Evolutionary conservation across 1,140 invertebrate genomes (phyloP).

Genomic region (Orchestia grillus): DNA sequence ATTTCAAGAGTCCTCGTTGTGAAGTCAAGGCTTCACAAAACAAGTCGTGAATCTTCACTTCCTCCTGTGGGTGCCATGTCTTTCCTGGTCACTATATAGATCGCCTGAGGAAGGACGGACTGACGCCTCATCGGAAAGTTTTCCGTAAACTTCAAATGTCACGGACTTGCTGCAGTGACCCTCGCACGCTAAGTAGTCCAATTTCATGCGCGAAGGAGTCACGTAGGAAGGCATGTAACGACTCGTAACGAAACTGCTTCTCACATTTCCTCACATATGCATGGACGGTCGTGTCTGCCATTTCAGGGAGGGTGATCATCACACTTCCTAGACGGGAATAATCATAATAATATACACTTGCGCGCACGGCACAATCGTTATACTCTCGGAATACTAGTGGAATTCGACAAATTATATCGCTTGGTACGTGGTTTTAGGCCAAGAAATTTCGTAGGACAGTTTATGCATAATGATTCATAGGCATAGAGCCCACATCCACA

Average conservation of each 20-base stretch:
- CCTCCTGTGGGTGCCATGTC: neutral
- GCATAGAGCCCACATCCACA: neutral
- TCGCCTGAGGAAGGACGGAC: neutral
- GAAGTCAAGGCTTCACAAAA: neutral
- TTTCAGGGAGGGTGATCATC: neutral
- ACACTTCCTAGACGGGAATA: neutral
- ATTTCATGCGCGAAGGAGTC: neutral
- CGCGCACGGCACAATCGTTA: neutral
- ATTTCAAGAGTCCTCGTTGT: neutral
- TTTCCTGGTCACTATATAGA: neutral
- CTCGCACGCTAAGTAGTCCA: neutral
- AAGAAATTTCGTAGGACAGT: neutral
- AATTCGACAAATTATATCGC: neutral
- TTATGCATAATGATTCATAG: neutral
- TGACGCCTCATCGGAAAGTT: neutral
- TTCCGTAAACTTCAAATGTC: constrained; percentile 25
- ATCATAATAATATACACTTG: neutral
- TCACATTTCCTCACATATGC: neutral
- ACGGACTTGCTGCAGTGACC: constrained; percentile 31
- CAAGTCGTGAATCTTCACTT: neutral
- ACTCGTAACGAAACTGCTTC: neutral
- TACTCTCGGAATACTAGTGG: neutral
- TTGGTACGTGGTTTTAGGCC: neutral
- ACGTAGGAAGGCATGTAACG: neutral
- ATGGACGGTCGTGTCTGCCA: neutral